A percentile compares a stretch with the other conserved stretches of the same genome.
These are phyloP conservation scores for Neodiprion fabricii DNA, from an alignment of 1,140 invertebrate genomes.

Conservation along the genomic window DNA sequence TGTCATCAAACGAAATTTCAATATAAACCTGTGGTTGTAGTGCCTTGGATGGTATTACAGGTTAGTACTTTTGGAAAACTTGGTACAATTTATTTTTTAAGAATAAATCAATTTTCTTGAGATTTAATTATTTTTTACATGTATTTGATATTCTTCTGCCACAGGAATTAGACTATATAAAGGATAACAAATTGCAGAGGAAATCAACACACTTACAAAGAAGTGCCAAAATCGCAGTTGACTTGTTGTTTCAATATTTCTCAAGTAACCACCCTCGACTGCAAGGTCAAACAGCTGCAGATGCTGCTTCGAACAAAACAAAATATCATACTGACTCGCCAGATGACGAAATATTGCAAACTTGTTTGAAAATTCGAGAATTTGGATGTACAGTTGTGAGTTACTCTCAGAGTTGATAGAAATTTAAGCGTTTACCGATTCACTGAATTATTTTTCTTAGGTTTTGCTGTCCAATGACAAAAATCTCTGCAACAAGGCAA, in stretches of 20 bases:
- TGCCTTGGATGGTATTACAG: slow-evolving; percentile 58
- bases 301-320: slow-evolving; percentile 46
- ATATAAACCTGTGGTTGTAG: slow-evolving; percentile 47
- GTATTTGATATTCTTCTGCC: slow-evolving; percentile 10
- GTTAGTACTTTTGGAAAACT: slow-evolving; percentile 30
- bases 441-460: slow-evolving; percentile 32
- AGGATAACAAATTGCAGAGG: slow-evolving; percentile 41
- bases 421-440: slow-evolving; percentile 14
- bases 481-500: slow-evolving; percentile 57
- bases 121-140: slow-evolving; percentile 23
- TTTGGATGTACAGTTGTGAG: slow-evolving; percentile 42
- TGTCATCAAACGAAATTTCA: slow-evolving; percentile 36
- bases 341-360: slow-evolving; percentile 58
- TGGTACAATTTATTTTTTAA: background rate
- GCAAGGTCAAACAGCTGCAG: slow-evolving; percentile 50
- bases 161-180: slow-evolving; percentile 57
- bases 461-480: slow-evolving; percentile 54
- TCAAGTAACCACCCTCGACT: slow-evolving; percentile 49
- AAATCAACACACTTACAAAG: slow-evolving; percentile 32
- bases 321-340: slow-evolving; percentile 47
- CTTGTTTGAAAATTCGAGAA: slow-evolving; percentile 51
- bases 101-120: background rate
- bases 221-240: slow-evolving; percentile 48
- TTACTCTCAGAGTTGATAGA: slow-evolving; percentile 10
- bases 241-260: slow-evolving; percentile 52